Evolutionary conservation across 2,888 invertebrate genomes (phyloP).

Genomic region (Formica aserva): DNA sequence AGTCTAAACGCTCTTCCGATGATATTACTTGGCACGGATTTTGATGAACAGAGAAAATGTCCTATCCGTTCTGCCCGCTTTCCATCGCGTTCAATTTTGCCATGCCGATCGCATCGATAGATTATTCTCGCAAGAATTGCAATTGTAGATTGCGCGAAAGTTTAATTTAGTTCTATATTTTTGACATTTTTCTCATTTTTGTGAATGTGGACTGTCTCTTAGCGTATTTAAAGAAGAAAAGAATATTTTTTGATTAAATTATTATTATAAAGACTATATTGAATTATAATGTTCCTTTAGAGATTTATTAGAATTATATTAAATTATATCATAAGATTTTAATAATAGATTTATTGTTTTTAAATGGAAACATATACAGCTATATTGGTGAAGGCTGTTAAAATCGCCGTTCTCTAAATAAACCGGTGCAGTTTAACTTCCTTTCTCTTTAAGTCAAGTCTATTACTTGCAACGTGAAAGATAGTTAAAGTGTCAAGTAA

Average conservation of each 20-base stretch:
- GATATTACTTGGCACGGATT: slow-evolving; percentile 9
- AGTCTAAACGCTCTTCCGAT: slow-evolving; percentile 7
- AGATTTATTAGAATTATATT: neutral
- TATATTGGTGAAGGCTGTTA: slow-evolving; percentile 5
- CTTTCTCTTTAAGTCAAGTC: slow-evolving; percentile 33
- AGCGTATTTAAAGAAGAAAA: neutral
- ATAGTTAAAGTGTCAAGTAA: neutral
- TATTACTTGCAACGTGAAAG: neutral
- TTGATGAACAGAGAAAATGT: slow-evolving; percentile 23
- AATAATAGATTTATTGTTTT: too few relatives aligned
- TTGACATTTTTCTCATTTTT: neutral
- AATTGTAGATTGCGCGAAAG: neutral
- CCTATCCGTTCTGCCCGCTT: neutral
- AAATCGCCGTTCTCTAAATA: slow-evolving; percentile 30
- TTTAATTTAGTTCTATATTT: neutral
- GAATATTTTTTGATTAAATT: neutral
- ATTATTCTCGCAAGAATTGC: neutral
- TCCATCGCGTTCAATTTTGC: slow-evolving; percentile 21
- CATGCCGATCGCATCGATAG: neutral
- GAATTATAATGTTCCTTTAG: neutral
- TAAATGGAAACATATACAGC: neutral
- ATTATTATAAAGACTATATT: neutral
- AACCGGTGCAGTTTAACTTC: slow-evolving; percentile 17
- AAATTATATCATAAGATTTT: neutral
- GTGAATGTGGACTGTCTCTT: neutral